phyloP scores from a whole-genome alignment of 2,113 vertebrate genomes.

The Caranx melampygus region DNA sequence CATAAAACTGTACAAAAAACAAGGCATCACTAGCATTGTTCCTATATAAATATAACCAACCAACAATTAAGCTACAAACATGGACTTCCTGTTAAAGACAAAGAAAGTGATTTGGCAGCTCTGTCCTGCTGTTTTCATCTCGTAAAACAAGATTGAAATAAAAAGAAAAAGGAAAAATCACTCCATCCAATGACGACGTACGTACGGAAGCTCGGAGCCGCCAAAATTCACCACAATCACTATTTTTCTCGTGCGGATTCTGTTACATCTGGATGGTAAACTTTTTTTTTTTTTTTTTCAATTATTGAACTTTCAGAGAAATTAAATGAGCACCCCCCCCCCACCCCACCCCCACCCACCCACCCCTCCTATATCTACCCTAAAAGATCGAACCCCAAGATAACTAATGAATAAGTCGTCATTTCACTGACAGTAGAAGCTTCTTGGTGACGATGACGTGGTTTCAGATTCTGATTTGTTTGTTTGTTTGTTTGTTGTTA shows the following conservation, averaged over 20 bases:
- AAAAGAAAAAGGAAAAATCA: not conserved
- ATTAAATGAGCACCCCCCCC: not conserved
- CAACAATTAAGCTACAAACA: slow-evolving; percentile 88
- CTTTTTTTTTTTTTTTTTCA: not conserved
- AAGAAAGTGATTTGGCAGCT: slow-evolving; percentile 66
- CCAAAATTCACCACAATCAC: not conserved
- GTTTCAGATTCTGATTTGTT: no score
- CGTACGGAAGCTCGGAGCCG: not conserved
- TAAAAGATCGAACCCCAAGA: not conserved
- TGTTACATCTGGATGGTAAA: not conserved
- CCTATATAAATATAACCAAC: slow-evolving; percentile 93
- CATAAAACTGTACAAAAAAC: slow-evolving; percentile 99
- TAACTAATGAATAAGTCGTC: not conserved
- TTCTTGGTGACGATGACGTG: not conserved
- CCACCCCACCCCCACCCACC: no score
- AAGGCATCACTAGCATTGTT: slow-evolving; percentile 92
- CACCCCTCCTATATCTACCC: no score
- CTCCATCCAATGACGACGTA: not conserved
- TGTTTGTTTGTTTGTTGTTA: no score
- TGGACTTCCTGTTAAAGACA: slow-evolving; percentile 74
- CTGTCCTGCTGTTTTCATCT: slow-evolving; percentile 57
- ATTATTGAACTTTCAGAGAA: not conserved
- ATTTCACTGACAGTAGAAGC: not conserved
- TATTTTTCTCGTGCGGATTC: not conserved
- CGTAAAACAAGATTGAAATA: not conserved